Evolutionary conservation across 2,113 vertebrate genomes (phyloP).

Genomic region (Cyphomyrus plagiostoma): DNA sequence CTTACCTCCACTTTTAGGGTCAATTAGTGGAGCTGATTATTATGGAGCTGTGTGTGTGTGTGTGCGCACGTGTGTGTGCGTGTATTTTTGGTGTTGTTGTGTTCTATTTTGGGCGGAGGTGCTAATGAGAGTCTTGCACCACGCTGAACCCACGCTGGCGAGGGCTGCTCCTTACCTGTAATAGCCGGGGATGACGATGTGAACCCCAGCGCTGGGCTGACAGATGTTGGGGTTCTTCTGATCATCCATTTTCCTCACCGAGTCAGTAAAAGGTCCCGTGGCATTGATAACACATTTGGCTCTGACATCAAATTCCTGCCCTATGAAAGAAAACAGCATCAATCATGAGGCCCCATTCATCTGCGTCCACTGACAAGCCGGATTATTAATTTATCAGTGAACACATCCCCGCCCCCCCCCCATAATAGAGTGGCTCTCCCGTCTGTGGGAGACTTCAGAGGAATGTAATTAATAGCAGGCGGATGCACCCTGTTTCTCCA

Average conservation of each 20-base stretch:
- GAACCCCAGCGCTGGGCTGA: conserved; percentile 79
- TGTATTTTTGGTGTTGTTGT: background rate
- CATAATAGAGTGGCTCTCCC: conserved; percentile 59
- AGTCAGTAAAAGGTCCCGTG: conserved; percentile 88
- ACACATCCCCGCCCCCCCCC: conserved; percentile 49
- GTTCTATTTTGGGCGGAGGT: background rate
- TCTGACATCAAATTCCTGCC: conserved; percentile 94
- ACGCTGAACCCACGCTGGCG: background rate
- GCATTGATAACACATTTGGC: conserved; percentile 99
- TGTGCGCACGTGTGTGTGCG: no score
- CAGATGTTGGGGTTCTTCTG: conserved; percentile 75
- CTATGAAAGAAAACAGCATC: conserved; percentile 88
- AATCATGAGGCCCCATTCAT: conserved; percentile 71
- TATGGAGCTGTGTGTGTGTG: background rate
- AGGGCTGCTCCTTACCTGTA: conserved; percentile 69
- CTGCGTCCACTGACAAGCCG: conserved; percentile 63
- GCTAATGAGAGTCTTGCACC: background rate
- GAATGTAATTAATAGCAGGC: conserved; percentile 75
- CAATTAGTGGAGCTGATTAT: background rate
- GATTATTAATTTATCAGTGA: conserved; percentile 76
- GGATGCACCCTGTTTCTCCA: conserved; percentile 72
- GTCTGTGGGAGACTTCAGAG: conserved; percentile 67
- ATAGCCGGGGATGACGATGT: conserved; percentile 81
- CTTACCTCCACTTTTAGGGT: background rate
- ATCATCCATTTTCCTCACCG: conserved; percentile 85